These are phyloP conservation scores for Theretra japonica DNA, from an alignment of 2,888 invertebrate genomes.

Conservation along the genomic window DNA sequence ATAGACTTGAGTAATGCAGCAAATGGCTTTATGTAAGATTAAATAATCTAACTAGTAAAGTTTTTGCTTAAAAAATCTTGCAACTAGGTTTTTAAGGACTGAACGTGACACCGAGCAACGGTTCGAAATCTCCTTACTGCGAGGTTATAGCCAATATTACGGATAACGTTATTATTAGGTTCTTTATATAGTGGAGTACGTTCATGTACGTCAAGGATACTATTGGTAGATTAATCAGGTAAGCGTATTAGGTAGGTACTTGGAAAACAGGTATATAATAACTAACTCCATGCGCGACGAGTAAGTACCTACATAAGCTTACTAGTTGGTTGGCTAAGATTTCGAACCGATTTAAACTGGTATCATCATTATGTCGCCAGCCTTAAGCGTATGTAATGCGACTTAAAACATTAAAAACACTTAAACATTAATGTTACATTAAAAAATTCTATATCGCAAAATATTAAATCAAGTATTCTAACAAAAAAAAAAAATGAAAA, in stretches of 20 bases:
- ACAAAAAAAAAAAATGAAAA: not conserved
- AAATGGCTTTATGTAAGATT: not conserved
- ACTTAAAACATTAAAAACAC: slow-evolving; percentile 37
- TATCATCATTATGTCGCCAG: slow-evolving; percentile 60
- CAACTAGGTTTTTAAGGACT: slow-evolving; percentile 34
- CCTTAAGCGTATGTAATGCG: slow-evolving; percentile 57
- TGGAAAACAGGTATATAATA: not conserved
- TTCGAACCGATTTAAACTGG: slow-evolving; percentile 41
- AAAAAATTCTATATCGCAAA: not conserved
- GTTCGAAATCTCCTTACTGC: slow-evolving; percentile 7
- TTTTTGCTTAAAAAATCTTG: slow-evolving; percentile 45
- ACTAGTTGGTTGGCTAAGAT: slow-evolving; percentile 24
- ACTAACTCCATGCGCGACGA: not conserved
- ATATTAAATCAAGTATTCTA: not conserved
- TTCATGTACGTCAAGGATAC: slow-evolving; percentile 23
- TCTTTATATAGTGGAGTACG: slow-evolving; percentile 10
- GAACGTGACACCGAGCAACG: slow-evolving; percentile 15
- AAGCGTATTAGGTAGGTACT: slow-evolving; percentile 27
- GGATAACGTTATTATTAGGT: not conserved
- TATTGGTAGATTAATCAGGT: slow-evolving; percentile 28
- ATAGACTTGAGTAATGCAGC: not conserved
- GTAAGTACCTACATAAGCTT: slow-evolving; percentile 7
- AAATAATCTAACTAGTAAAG: slow-evolving; percentile 21
- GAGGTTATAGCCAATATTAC: not conserved
- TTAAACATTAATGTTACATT: not conserved